Conservation (phyloP, 1,140 invertebrate species). For the Brachionus rotundiformis region DNA sequence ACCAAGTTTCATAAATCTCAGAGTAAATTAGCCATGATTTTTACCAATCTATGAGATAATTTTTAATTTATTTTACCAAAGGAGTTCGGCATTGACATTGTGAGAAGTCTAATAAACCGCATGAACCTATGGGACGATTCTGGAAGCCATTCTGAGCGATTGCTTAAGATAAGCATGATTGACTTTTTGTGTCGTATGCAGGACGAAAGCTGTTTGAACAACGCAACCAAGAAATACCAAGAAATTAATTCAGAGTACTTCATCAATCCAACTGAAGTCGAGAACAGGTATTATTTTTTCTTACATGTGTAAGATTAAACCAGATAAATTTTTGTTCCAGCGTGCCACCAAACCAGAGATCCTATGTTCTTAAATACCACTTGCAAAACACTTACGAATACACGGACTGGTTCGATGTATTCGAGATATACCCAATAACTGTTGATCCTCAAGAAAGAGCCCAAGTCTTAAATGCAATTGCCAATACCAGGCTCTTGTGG, state of each 20-base stretch:
- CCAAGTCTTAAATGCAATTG: constrained; percentile 2
- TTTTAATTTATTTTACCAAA: background rate
- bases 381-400: constrained; percentile 47
- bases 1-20: background rate
- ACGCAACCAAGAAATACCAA: background rate
- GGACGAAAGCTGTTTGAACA: constrained; percentile 30
- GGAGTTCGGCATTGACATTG: constrained; percentile 7
- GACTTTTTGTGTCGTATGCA: constrained; percentile 37
- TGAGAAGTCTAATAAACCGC: background rate
- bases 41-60: background rate
- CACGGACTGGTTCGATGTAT: constrained; percentile 12
- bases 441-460: constrained; percentile 45
- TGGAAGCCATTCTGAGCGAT: background rate
- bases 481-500: constrained; percentile 32
- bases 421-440: background rate
- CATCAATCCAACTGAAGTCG: background rate
- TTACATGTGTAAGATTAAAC: too few relatives aligned
- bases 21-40: too few relatives aligned
- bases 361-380: constrained; percentile 2
- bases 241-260: constrained; percentile 15
- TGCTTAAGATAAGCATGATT: constrained; percentile 40
- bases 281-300: too few relatives aligned
- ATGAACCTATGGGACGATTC: constrained; percentile 38
- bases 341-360: background rate
- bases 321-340: too few relatives aligned